Evolutionary conservation across 2,797 vertebrate species (phyloP).

Genomic region (Pogonophryne albipinna): DNA sequence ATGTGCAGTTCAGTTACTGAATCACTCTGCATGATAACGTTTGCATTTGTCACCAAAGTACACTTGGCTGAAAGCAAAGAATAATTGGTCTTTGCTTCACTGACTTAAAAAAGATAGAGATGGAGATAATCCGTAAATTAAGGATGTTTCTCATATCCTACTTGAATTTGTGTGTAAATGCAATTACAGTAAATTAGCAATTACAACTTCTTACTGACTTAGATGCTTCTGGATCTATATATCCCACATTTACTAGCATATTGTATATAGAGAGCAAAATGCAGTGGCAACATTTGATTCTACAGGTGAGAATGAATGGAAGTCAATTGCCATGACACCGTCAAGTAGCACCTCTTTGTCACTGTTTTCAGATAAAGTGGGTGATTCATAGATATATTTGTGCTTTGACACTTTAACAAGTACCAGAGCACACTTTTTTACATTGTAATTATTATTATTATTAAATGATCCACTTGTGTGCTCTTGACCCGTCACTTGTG

Average conservation of each 20-base stretch:
- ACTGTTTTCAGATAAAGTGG: background rate
- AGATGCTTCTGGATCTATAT: background rate
- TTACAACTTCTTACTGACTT: background rate
- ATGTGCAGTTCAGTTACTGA: constrained; percentile 17
- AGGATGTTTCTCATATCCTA: background rate
- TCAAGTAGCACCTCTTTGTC: background rate
- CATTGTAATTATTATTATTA: background rate
- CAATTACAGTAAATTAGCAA: background rate
- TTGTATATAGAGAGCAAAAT: background rate
- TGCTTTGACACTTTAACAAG: background rate
- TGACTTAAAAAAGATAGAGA: constrained; percentile 12
- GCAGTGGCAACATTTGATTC: background rate
- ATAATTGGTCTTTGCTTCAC: constrained; percentile 8
- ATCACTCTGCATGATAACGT: constrained; percentile 34
- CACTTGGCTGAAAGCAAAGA: constrained; percentile 22
- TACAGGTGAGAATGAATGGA: background rate
- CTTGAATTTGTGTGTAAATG: background rate
- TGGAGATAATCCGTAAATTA: background rate
- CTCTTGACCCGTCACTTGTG: constrained; percentile 6
- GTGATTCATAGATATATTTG: background rate
- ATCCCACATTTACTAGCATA: background rate
- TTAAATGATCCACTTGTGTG: constrained; percentile 8
- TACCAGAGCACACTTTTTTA: background rate
- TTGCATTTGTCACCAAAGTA: constrained; percentile 33
- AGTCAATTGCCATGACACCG: constrained; percentile 9